These are phyloP conservation scores for Lumbricus terrestris DNA, from an alignment of 2,888 invertebrate species.

Conservation along the genomic window DNA sequence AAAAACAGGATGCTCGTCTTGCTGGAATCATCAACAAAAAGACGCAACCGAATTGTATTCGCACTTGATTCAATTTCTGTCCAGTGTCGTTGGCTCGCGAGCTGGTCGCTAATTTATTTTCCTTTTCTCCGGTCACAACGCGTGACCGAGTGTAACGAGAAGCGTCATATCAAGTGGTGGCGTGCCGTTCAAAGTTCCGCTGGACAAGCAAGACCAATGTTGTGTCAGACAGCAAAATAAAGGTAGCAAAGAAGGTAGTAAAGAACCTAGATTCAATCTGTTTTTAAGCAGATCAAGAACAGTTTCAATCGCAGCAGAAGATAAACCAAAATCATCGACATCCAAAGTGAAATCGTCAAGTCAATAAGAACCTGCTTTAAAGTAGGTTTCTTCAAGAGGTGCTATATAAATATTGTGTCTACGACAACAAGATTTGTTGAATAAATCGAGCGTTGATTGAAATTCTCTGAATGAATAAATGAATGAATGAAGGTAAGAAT, in stretches of 20 bases:
- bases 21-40: not conserved
- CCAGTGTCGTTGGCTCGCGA: not conserved
- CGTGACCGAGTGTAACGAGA: not conserved
- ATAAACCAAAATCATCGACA: not conserved
- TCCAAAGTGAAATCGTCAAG: not conserved
- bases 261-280: not conserved
- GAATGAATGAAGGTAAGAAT: too few relatives aligned
- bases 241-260: not conserved
- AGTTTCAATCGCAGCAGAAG: not conserved
- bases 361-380: too few relatives aligned
- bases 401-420: too few relatives aligned
- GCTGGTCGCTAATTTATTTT: not conserved
- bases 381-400: too few relatives aligned
- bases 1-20: too few relatives aligned
- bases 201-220: not conserved
- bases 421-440: too few relatives aligned
- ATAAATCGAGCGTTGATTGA: too few relatives aligned
- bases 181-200: not conserved
- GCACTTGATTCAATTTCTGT: not conserved
- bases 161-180: not conserved
- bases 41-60: not conserved
- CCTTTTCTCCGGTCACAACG: not conserved
- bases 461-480: too few relatives aligned
- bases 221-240: not conserved
- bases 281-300: not conserved